Conservation (phyloP, 2,888 invertebrate species). For the Pristionchus fissidentatus region DNA sequence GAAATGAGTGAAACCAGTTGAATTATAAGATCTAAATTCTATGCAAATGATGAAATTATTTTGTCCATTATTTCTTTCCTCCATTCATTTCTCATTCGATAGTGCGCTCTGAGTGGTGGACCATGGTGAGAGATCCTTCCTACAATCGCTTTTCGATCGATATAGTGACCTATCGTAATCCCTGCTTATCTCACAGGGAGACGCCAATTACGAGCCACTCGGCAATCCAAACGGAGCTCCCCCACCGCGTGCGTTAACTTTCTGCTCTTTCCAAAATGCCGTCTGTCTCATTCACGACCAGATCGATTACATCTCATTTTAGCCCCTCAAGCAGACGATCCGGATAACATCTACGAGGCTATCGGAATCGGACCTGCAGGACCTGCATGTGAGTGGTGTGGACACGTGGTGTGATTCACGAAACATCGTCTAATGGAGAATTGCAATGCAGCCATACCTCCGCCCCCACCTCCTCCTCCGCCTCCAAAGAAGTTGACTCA, state of each 20-base stretch:
- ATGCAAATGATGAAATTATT: no score
- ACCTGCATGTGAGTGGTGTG: not conserved
- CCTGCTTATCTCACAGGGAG: not conserved
- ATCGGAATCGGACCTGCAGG: slow-evolving; percentile 15
- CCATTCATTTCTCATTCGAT: no score
- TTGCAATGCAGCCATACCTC: slow-evolving; percentile 9
- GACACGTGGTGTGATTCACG: not conserved
- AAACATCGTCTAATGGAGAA: not conserved
- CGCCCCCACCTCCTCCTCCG: not conserved
- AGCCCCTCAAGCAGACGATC: not conserved
- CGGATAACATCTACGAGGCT: slow-evolving; percentile 5
- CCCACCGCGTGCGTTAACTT: not conserved
- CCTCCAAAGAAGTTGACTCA: not conserved
- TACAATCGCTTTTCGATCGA: no score
- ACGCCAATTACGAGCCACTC: slow-evolving; percentile 14
- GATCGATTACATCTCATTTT: not conserved
- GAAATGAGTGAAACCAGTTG: no score
- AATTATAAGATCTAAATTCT: no score
- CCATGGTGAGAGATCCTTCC: no score
- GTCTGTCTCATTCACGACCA: not conserved
- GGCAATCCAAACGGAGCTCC: not conserved
- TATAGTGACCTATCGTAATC: not conserved
- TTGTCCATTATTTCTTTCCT: no score
- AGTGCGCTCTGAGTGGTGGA: no score
- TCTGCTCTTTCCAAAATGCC: not conserved